phyloP scores from a whole-genome alignment of 2,113 vertebrate genomes.

The Tapirus terrestris region DNA sequence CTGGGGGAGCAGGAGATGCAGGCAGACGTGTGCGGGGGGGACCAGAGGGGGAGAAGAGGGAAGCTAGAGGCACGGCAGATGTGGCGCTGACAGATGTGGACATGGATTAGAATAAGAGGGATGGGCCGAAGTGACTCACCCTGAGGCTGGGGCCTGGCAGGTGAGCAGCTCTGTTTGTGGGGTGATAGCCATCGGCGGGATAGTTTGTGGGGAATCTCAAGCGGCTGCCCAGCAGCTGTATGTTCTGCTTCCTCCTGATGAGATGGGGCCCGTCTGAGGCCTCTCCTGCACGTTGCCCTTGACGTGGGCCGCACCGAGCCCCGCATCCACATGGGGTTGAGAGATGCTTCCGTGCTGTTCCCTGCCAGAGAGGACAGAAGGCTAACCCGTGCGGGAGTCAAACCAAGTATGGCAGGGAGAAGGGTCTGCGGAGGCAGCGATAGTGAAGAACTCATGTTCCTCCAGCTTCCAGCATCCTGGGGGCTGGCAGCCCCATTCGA shows the following conservation, averaged over 20 bases:
- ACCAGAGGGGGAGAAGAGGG: accelerated
- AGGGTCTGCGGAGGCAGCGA: background rate
- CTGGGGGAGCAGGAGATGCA: background rate
- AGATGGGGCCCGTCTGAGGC: background rate
- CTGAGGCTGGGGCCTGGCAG: background rate
- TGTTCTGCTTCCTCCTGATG: background rate
- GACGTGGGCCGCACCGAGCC: background rate
- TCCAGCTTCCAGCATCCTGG: background rate
- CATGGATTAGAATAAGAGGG: accelerated
- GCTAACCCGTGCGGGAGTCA: background rate
- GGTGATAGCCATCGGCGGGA: accelerated
- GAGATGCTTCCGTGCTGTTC: background rate
- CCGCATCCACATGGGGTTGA: accelerated
- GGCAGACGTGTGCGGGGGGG: background rate
- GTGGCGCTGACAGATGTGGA: background rate
- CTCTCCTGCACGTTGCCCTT: background rate
- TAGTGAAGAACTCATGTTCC: background rate
- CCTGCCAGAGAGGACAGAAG: background rate
- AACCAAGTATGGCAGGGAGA: background rate
- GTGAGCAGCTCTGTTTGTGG: background rate
- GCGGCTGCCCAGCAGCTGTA: background rate
- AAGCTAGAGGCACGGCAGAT: background rate
- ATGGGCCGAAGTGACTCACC: background rate
- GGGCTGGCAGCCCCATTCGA: background rate
- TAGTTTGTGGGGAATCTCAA: background rate